These are phyloP conservation scores for Gobio gobio DNA, from an alignment of 2,113 vertebrate species.

Conservation along the genomic window DNA sequence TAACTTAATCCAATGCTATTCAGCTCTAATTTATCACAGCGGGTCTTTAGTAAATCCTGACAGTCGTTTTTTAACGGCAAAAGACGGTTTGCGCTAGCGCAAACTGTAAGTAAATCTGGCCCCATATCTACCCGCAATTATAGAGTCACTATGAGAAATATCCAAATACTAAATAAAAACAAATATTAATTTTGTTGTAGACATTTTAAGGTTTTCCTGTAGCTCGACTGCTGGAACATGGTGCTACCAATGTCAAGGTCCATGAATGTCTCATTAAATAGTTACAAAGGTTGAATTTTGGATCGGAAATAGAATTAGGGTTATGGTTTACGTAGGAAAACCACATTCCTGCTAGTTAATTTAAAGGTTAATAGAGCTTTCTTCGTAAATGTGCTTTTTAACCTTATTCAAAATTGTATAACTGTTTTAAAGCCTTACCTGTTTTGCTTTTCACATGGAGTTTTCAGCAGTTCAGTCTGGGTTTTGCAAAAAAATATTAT, in stretches of 20 bases:
- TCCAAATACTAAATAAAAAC: neutral
- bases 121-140: too few species aligned
- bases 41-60: too few species aligned
- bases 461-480: neutral
- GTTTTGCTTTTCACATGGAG: neutral
- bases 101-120: too few species aligned
- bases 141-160: neutral
- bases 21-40: too few species aligned
- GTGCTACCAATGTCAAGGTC: neutral
- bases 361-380: neutral
- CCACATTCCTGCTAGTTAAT: neutral
- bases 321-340: neutral
- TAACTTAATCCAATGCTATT: too few species aligned
- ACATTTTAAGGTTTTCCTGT: neutral
- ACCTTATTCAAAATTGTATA: neutral
- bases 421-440: neutral
- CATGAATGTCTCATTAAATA: neutral
- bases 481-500: neutral
- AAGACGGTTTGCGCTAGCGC: too few species aligned
- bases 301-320: neutral
- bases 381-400: neutral
- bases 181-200: neutral
- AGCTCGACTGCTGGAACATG: neutral
- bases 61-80: too few species aligned
- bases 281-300: neutral